These are phyloP conservation scores for Sussaba pulchella DNA, from an alignment of 2,888 invertebrate genomes.

Conservation along the genomic window DNA sequence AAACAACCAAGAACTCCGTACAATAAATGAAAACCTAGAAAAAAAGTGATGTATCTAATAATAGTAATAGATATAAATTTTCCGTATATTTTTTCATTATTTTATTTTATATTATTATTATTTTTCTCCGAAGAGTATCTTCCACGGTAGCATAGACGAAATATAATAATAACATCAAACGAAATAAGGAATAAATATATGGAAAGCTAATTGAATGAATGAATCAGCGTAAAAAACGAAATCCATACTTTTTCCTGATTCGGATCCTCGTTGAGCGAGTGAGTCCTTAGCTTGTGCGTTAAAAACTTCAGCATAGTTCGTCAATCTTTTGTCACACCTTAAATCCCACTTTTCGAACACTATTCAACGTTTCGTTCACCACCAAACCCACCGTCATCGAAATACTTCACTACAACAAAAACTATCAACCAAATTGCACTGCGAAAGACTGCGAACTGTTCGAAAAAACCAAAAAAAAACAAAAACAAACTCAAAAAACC, in stretches of 20 bases:
- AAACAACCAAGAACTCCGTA: too few relatives aligned
- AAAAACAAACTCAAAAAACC: background rate
- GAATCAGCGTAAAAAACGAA: background rate
- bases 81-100: too few relatives aligned
- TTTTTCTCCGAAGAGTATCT: too few relatives aligned
- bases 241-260: constrained; percentile 90
- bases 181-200: background rate
- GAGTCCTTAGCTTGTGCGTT: constrained; percentile 93
- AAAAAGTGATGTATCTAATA: too few relatives aligned
- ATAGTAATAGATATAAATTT: too few relatives aligned
- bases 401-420: constrained; percentile 7
- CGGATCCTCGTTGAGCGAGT: constrained; percentile 94
- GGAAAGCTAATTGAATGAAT: background rate
- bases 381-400: too few relatives aligned
- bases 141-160: too few relatives aligned
- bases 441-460: background rate
- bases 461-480: background rate
- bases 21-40: too few relatives aligned
- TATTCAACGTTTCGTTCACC: background rate
- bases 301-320: constrained; percentile 94
- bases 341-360: constrained; percentile 53
- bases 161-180: background rate
- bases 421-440: background rate
- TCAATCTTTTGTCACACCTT: constrained; percentile 74
- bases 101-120: too few relatives aligned